These are phyloP conservation scores for Sarcophilus harrisii DNA, from an alignment of 2,797 vertebrate species.

Conservation along the genomic window DNA sequence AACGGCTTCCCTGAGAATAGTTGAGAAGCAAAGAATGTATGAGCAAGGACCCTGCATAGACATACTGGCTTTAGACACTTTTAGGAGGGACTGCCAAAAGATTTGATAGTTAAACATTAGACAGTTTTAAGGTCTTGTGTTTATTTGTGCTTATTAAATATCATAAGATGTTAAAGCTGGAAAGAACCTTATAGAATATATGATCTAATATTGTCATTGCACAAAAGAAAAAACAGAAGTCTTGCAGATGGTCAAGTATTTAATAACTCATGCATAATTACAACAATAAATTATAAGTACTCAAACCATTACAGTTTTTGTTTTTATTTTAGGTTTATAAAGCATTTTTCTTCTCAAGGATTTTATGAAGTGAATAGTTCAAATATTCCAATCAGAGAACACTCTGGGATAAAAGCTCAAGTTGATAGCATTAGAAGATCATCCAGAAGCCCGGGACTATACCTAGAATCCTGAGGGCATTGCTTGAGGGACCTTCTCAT, in stretches of 20 bases:
- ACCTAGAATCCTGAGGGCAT: neutral
- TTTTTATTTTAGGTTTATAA: neutral
- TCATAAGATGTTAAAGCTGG: neutral
- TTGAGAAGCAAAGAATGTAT: neutral
- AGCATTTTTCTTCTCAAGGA: neutral
- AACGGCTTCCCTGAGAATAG: neutral
- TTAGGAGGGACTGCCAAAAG: neutral
- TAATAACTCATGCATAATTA: neutral
- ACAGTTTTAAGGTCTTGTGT: neutral
- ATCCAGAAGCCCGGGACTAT: neutral
- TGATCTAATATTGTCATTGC: neutral
- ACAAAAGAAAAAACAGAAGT: neutral
- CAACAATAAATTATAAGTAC: neutral
- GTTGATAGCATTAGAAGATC: neutral
- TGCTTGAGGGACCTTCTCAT: neutral
- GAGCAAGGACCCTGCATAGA: neutral
- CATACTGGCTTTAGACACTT: neutral
- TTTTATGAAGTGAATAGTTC: neutral
- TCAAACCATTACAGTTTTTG: neutral
- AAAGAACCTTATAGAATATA: neutral
- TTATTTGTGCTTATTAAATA: neutral
- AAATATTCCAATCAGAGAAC: neutral
- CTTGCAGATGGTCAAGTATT: neutral
- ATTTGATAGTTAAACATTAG: neutral
- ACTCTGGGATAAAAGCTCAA: neutral